A percentile compares a stretch with the other conserved stretches of the same genome.
Conservation (phyloP, 2,888 invertebrate genomes). For the Heliconius cydno region DNA sequence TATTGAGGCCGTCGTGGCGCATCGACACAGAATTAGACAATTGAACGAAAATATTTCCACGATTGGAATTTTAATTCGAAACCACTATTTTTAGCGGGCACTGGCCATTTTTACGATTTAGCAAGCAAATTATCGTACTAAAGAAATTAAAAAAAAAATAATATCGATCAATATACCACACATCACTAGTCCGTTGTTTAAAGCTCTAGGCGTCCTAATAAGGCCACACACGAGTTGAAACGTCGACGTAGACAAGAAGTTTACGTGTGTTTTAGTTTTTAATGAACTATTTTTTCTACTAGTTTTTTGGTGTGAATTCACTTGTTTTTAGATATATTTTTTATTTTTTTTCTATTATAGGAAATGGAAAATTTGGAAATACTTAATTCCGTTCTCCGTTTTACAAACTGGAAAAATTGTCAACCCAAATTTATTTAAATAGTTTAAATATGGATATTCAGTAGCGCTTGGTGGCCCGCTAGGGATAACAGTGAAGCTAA, state of each 20-base stretch:
- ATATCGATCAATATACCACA: not conserved
- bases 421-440: not conserved
- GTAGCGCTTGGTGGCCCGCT: no score
- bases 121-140: no score
- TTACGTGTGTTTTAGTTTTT: constrained; percentile 33
- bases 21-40: no score
- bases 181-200: constrained; percentile 39
- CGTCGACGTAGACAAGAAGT: constrained; percentile 34
- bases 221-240: constrained; percentile 46
- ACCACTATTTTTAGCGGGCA: no score
- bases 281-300: constrained; percentile 25
- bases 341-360: not conserved
- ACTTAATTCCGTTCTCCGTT: not conserved
- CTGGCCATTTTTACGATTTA: no score
- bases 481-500: no score
- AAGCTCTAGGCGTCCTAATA: constrained; percentile 48
- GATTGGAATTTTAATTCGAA: no score
- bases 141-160: not conserved
- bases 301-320: not conserved
- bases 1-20: no score
- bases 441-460: not conserved
- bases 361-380: no score
- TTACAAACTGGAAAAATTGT: not conserved
- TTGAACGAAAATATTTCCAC: no score
- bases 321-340: not conserved